A percentile compares a stretch with the other conserved stretches of the same genome.
These are phyloP conservation scores for Heliconius hermathena DNA, from an alignment of 1,140 invertebrate species.

Conservation along the genomic window DNA sequence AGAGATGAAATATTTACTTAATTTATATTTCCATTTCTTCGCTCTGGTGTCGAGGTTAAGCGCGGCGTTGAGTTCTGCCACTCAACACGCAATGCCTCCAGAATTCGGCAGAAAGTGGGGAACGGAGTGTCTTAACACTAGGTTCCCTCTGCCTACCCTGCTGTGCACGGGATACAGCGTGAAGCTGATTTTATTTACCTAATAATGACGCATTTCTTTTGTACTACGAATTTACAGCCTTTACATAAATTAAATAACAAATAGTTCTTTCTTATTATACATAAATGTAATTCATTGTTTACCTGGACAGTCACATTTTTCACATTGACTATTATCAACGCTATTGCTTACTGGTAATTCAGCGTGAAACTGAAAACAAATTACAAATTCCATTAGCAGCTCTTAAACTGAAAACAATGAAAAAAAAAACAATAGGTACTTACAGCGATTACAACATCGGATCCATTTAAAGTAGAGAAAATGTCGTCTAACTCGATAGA, in stretches of 20 bases:
- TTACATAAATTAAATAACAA: background rate
- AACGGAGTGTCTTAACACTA: no score
- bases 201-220: background rate
- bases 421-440: background rate
- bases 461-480: slow-evolving; percentile 80
- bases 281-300: slow-evolving; percentile 14
- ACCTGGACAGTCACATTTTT: slow-evolving; percentile 50
- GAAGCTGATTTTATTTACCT: no score
- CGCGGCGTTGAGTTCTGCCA: no score
- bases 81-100: no score
- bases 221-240: background rate
- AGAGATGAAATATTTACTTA: no score
- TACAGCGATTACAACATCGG: slow-evolving; percentile 66
- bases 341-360: slow-evolving; percentile 74
- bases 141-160: no score
- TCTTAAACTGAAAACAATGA: background rate
- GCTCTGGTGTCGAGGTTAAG: no score
- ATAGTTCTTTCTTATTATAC: background rate
- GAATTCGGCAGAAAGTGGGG: no score
- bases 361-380: slow-evolving; percentile 84
- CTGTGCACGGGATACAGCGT: no score
- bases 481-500: slow-evolving; percentile 81
- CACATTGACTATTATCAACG: slow-evolving; percentile 39
- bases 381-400: background rate
- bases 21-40: no score